Conservation (phyloP, 2,888 invertebrate genomes). For the Acrobasis repandana region DNA sequence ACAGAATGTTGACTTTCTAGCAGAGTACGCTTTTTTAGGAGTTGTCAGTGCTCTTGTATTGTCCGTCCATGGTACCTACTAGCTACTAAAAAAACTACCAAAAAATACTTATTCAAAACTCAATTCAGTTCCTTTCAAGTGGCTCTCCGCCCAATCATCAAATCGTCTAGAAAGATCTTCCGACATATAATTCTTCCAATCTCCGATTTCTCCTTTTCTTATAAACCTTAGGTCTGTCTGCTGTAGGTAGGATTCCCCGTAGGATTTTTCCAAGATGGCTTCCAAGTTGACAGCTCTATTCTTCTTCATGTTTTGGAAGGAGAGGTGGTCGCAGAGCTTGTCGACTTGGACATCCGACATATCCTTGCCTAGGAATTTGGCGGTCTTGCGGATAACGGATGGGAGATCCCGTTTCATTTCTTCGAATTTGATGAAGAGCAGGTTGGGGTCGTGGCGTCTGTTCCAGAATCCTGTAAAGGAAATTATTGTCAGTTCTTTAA, state of each 20-base stretch:
- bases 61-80: too few species aligned
- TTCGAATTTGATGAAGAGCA: constrained; percentile 91
- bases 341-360: constrained; percentile 86
- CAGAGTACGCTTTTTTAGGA: too few species aligned
- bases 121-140: constrained; percentile 84
- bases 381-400: constrained; percentile 86
- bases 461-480: constrained; percentile 85
- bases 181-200: constrained; percentile 91
- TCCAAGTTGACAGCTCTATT: constrained; percentile 91
- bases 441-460: constrained; percentile 85
- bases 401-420: constrained; percentile 90
- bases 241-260: constrained; percentile 69
- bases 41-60: too few species aligned
- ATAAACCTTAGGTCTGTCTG: constrained; percentile 85
- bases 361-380: constrained; percentile 86
- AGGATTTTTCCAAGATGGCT: constrained; percentile 81
- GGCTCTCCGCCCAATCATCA: constrained; percentile 86
- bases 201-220: constrained; percentile 90
- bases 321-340: constrained; percentile 87
- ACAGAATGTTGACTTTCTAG: too few species aligned
- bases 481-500: too few species aligned
- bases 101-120: constrained; percentile 55
- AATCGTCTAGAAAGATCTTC: constrained; percentile 87
- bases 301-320: constrained; percentile 91
- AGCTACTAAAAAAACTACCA: not conserved